phyloP scores from a whole-genome alignment of 2,797 vertebrate species.

The Hemitrygon akajei region DNA sequence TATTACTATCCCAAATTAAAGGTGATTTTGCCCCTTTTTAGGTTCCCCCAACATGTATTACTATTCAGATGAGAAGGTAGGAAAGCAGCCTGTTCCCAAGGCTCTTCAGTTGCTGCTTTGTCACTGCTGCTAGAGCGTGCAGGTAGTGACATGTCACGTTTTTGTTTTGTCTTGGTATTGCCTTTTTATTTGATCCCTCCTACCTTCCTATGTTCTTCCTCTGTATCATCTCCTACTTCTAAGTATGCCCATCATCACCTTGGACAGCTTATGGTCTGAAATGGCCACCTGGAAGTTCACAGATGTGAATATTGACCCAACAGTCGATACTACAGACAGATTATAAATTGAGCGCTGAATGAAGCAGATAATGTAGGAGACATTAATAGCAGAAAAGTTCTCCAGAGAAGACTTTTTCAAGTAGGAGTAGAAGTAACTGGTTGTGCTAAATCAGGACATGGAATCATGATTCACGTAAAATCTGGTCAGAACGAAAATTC shows the following conservation, averaged over 20 bases:
- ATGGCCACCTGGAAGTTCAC: neutral
- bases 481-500: neutral
- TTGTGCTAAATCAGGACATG: neutral
- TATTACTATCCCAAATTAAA: constrained; percentile 16
- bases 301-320: neutral
- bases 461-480: neutral
- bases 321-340: neutral
- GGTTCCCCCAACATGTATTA: constrained; percentile 20
- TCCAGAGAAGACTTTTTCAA: neutral
- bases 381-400: neutral
- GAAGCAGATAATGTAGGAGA: neutral
- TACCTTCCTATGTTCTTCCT: neutral
- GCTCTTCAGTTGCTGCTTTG: constrained; percentile 19
- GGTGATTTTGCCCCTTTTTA: constrained; percentile 29
- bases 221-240: neutral
- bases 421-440: neutral
- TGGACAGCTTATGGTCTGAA: neutral
- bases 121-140: constrained; percentile 22
- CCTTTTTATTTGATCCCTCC: neutral
- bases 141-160: constrained; percentile 2
- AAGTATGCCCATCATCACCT: neutral
- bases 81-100: constrained; percentile 24
- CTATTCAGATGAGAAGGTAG: constrained; percentile 17
- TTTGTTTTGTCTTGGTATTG: constrained; percentile 23
- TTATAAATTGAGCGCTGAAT: neutral